These are phyloP conservation scores for Notoglanidium macrostoma DNA, from an alignment of 2,797 vertebrate genomes.

Conservation along the genomic window DNA sequence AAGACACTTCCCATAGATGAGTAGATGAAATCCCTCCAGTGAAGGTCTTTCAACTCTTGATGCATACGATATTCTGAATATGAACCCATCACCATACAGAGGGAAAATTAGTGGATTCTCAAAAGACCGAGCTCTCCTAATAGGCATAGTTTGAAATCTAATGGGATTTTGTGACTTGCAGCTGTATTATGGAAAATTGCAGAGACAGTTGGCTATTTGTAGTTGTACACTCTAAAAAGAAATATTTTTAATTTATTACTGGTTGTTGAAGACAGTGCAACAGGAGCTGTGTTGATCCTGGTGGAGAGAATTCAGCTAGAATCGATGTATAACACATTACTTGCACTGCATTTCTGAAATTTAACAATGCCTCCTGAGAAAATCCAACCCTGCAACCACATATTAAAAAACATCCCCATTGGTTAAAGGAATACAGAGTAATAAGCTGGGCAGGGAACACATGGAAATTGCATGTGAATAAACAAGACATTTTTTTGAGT, in stretches of 20 bases:
- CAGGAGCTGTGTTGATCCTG: not conserved
- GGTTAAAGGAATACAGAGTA: not conserved
- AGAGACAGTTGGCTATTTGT: not conserved
- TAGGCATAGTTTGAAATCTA: not conserved
- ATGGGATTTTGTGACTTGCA: conserved; percentile 8
- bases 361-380: conserved; percentile 26
- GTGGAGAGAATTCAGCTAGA: not conserved
- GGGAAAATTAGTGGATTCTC: not conserved
- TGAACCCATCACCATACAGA: conserved; percentile 26
- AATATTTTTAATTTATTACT: conserved; percentile 12
- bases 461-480: not conserved
- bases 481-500: too few species aligned
- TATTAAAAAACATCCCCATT: not conserved
- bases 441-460: not conserved
- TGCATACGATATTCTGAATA: conserved; percentile 13
- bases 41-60: conserved; percentile 27
- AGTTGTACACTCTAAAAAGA: not conserved
- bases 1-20: not conserved
- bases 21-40: conserved; percentile 15
- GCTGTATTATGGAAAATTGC: not conserved
- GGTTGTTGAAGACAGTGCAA: not conserved
- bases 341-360: conserved; percentile 12
- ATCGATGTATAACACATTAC: not conserved
- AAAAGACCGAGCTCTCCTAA: not conserved
- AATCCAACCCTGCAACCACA: not conserved